A percentile compares a stretch with the other conserved stretches of the same genome.
These are phyloP conservation scores for Pogonus chalceus DNA, from an alignment of 1,140 invertebrate species.

Conservation along the genomic window DNA sequence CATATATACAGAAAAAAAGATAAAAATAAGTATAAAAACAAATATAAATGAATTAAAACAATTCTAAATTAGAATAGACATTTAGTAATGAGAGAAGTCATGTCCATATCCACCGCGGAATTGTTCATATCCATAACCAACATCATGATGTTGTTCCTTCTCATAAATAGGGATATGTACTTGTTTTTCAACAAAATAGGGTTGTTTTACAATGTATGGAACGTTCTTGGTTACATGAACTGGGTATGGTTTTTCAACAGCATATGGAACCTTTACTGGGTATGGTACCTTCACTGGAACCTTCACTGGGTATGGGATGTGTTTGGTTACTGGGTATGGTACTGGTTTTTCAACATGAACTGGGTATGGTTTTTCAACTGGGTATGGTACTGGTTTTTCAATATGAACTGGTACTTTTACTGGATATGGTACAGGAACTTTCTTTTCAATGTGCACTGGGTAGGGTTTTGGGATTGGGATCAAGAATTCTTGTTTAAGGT, in stretches of 20 bases:
- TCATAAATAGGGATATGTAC: too few species aligned
- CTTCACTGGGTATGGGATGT: not conserved
- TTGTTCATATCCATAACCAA: too few species aligned
- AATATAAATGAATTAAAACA: too few species aligned
- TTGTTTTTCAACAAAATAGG: not conserved
- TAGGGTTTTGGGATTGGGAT: conserved; percentile 23
- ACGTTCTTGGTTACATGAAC: conserved; percentile 21
- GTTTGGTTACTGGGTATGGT: conserved; percentile 18
- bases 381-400: not conserved
- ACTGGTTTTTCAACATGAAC: conserved; percentile 25
- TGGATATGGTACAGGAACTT: conserved; percentile 22
- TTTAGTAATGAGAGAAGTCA: too few species aligned
- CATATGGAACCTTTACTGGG: conserved; percentile 24
- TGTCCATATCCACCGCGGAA: too few species aligned
- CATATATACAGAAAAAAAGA: too few species aligned
- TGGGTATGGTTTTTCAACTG: conserved; percentile 15
- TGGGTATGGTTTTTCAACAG: conserved; percentile 29
- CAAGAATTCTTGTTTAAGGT: conserved; percentile 12
- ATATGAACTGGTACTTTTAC: conserved; percentile 19
- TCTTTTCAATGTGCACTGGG: conserved; percentile 26
- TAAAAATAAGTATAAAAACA: too few species aligned
- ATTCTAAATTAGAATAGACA: too few species aligned
- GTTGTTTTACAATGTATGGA: conserved; percentile 8
- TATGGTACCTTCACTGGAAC: conserved; percentile 30
- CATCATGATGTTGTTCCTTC: too few species aligned